A percentile compares a stretch with the other conserved stretches of the same genome.
Evolutionary conservation across 2,113 vertebrate species (phyloP).

Genomic region (Pollimyrus isidori): DNA sequence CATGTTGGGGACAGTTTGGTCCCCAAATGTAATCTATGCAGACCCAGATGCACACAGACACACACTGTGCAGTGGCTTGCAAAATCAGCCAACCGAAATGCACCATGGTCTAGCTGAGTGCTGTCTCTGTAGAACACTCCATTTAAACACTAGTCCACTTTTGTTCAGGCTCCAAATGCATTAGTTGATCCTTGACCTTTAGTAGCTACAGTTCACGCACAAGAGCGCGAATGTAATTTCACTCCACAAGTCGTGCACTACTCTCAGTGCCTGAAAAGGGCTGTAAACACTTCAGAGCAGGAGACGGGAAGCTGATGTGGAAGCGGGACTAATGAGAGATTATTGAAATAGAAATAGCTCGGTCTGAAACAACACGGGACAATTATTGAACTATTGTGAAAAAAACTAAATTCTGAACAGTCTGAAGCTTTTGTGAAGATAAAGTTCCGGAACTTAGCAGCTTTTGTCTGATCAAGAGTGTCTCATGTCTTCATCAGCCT

Average conservation of each 20-base stretch:
- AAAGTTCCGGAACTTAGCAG: neutral
- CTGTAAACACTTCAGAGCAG: neutral
- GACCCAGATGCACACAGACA: neutral
- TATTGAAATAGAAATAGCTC: slow-evolving; percentile 3
- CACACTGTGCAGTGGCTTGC: neutral
- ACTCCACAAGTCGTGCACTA: neutral
- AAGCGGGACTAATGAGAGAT: neutral
- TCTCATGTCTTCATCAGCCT: neutral
- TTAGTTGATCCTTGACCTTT: neutral
- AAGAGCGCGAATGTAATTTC: neutral
- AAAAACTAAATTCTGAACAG: neutral
- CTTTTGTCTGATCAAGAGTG: neutral
- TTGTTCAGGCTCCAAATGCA: neutral
- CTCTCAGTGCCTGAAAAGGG: neutral
- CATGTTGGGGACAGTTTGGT: neutral
- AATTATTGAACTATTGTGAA: neutral
- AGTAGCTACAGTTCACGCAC: neutral
- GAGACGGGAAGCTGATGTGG: neutral
- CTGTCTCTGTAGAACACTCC: neutral
- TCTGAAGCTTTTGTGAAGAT: neutral
- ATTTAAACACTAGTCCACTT: neutral
- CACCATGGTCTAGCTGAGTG: neutral
- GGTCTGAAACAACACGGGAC: neutral
- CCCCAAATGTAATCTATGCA: neutral
- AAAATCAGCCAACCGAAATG: neutral